Evolutionary conservation across 2,113 vertebrate species (phyloP).

Genomic region (Clarias batrachus): DNA sequence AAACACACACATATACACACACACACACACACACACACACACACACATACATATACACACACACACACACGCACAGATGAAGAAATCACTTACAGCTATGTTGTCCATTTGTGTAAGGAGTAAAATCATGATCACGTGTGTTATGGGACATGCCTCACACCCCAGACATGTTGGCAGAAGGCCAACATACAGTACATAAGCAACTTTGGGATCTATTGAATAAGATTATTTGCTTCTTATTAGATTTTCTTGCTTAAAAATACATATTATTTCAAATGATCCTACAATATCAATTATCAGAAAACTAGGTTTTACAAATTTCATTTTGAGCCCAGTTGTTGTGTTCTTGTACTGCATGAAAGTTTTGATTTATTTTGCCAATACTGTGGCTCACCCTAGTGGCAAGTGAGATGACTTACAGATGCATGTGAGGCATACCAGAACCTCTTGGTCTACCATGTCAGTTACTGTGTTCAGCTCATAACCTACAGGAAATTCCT

Average conservation of each 20-base stretch:
- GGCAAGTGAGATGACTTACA: constrained; percentile 3
- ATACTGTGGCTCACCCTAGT: constrained; percentile 33
- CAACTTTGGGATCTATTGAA: neutral
- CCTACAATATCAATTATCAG: neutral
- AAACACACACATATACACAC: neutral
- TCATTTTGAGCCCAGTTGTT: too few species aligned
- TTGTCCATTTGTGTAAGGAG: neutral
- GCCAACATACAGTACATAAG: neutral
- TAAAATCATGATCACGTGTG: neutral
- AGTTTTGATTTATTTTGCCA: neutral
- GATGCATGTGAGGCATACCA: neutral
- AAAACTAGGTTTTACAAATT: too few species aligned
- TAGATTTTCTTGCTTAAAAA: too few species aligned
- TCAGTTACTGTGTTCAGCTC: neutral
- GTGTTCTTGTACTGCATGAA: neutral
- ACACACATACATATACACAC: neutral
- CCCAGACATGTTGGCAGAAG: neutral
- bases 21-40: neutral
- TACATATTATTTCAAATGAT: neutral
- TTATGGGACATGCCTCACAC: constrained; percentile 13
- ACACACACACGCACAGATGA: neutral
- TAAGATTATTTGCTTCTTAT: neutral
- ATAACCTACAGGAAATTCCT: neutral
- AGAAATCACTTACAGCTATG: neutral
- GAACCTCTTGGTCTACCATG: neutral